phyloP scores from a whole-genome alignment of 2,797 vertebrate species.

The Tympanoctomys barrerae region DNA sequence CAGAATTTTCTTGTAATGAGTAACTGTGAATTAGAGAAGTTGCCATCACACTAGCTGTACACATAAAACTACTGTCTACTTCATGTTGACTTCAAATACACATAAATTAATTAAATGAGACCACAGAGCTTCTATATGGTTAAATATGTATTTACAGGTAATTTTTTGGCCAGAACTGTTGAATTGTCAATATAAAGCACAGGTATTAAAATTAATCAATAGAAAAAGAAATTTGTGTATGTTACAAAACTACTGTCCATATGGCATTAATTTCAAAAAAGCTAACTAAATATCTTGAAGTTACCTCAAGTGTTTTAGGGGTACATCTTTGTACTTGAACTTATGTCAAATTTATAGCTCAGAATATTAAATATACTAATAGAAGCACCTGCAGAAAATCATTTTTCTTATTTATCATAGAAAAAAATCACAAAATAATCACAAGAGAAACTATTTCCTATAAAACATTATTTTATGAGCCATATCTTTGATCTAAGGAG shows the following conservation, averaged over 20 bases:
- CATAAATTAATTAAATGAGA: neutral
- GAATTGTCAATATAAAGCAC: neutral
- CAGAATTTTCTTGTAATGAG: slow-evolving; percentile 27
- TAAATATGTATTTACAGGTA: slow-evolving; percentile 34
- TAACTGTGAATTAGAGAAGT: slow-evolving; percentile 29
- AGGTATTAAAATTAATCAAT: slow-evolving; percentile 20
- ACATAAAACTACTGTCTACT: slow-evolving; percentile 22
- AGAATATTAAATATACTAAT: slow-evolving; percentile 13
- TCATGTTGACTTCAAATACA: slow-evolving; percentile 43
- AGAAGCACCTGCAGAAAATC: slow-evolving; percentile 53
- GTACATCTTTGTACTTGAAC: slow-evolving; percentile 19
- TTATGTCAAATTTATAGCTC: neutral
- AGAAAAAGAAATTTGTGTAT: slow-evolving; percentile 48
- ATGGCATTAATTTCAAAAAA: neutral
- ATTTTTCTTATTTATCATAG: neutral
- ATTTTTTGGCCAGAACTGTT: slow-evolving; percentile 28
- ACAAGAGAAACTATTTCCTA: neutral
- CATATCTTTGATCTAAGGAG: slow-evolving; percentile 39
- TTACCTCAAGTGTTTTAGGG: slow-evolving; percentile 42
- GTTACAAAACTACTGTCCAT: neutral
- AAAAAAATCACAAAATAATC: slow-evolving; percentile 23
- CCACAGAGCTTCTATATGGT: neutral
- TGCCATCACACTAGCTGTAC: neutral
- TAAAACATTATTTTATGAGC: slow-evolving; percentile 30
- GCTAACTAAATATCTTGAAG: slow-evolving; percentile 3